Base-by-base conservation (phyloP, 2,113 vertebrate species). In the Toxotes jaculatrix region DNA sequence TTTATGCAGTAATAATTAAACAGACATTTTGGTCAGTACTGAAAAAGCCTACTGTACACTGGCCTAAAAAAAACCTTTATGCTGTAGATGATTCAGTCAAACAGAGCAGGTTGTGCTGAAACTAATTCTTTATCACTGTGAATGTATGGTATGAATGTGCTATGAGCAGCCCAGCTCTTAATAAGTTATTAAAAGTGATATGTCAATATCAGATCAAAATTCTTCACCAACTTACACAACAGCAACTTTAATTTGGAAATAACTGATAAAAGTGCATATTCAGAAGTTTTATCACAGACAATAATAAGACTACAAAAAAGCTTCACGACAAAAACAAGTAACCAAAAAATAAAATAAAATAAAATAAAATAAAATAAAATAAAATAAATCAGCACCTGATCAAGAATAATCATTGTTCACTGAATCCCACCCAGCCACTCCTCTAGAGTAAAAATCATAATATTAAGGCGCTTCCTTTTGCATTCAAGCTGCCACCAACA, bases 391-490 rank as follows among this genome's bases (percentile, higher is more conserved):
- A 2, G 1, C 17, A 34, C 3, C 2, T 13, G 2, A 59, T 57
- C 19, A 75, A 42, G 16, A 49, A 51, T 5, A 36, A 43, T 69
- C 13, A 40, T 5, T 55, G 51, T 66, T 76, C 60, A 71, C 57
- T 77, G 61, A 87, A 88, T 86, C 84, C 80, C 87, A 82, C 80
- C 84, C 90, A 79, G 59, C 84, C 45, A 64, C 59, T 80, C 63
- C 32, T 47, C 23, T 62, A 34, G 4, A 77, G 21, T 56, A 19
- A 32, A 13, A 40, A 31, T 36, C 27, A 49, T 13, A 2, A 62
- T 16, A 80, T 43, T n/a, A 21, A 12, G 3, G 3, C 21, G 49
- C 7, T 36, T 66, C 11, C 63, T 65, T 16, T 56, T n/a, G 3
- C 56, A 21, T 10, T 43, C 34, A 14, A 59, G 9, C 43, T 6